Base-by-base conservation (phyloP, 2,113 vertebrate genomes). In the Cyphomyrus discorhynchus region DNA sequence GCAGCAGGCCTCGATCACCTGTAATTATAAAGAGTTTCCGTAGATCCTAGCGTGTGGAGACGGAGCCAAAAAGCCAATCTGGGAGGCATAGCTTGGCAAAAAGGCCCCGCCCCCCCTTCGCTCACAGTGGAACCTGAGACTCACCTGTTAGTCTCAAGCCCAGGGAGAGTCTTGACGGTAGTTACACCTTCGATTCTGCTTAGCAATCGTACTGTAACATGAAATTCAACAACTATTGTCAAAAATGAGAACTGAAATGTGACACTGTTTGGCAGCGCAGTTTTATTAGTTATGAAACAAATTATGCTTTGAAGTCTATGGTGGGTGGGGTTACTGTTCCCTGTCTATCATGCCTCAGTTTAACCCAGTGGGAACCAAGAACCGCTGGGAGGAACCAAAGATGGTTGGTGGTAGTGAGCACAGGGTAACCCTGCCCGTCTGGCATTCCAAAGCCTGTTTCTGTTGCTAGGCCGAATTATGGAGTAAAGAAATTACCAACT, bases 61-160 rank as follows among this genome's bases (percentile, higher is more conserved):
- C 77, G 0, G 96, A 95, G 82, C 46, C 91, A 5, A 90, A 50
- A 74, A 96, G 94, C 96, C 96, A 96, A 90, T 93, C 94, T 85
- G 96, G 94, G 84, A 94, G 95, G 39, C 96, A 97, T 83, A 97
- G 95, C 92, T 97, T 39, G 96, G 1, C 93, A 94, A 92, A 94
- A 96, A 49, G 96, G 17, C 90, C 89, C 53, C 96, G 94, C 0
- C 95, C 96, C 94, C 0, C 95, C 96, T 93, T 31, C 50, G 89
- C 92, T 90, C 70, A 84, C 7, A 58, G 89, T 90, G 45, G 58
- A 85, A 50, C 62, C 17, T 66, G 84, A 70, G 90, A 13, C 62
- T 66, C n/a, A 11, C 3, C 62, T 66, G 9, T 11, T 10, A 66
- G 24, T 62, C 24, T 66, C 58, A 66, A n/a, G n/a, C n/a, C 11